phyloP scores from a whole-genome alignment of 2,888 invertebrate species.

The Esperia sulphurella region DNA sequence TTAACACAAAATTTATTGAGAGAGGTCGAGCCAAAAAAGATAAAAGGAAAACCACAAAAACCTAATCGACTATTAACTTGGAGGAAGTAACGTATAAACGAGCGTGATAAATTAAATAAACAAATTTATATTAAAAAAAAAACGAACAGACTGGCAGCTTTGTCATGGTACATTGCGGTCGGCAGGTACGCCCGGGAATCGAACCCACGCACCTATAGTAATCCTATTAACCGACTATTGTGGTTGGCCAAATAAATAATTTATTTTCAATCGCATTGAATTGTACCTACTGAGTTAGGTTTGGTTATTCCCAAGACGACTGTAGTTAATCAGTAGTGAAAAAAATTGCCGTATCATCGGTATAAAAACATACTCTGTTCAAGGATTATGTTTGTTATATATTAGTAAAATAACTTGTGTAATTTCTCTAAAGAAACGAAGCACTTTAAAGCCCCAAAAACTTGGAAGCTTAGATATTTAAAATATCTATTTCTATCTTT shows the following conservation, averaged over 20 bases:
- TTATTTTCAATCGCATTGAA: conserved; percentile 61
- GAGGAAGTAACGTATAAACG: conserved; percentile 74
- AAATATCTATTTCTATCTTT: no score
- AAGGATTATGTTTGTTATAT: not conserved
- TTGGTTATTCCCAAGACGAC: conserved; percentile 35
- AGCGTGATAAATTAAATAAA: conserved; percentile 77
- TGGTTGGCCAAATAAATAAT: conserved; percentile 68
- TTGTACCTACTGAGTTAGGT: conserved; percentile 34
- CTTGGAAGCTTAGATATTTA: no score
- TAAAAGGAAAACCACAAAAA: conserved; percentile 64
- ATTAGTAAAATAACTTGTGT: not conserved
- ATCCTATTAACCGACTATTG: conserved; percentile 70
- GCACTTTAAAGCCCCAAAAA: no score
- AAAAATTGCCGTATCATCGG: conserved; percentile 40
- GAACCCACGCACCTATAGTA: conserved; percentile 64
- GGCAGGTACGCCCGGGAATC: conserved; percentile 51
- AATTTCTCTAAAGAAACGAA: not conserved
- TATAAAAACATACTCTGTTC: not conserved
- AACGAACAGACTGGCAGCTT: conserved; percentile 50
- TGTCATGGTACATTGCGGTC: conserved; percentile 54
- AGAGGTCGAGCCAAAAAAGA: not conserved
- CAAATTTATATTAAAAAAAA: conserved; percentile 69
- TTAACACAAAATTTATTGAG: conserved; percentile 34
- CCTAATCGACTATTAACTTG: conserved; percentile 63
- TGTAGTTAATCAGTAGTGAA: conserved; percentile 26